Evolutionary conservation across 2,113 vertebrate genomes (phyloP).

Genomic region (Rutilus rutilus): DNA sequence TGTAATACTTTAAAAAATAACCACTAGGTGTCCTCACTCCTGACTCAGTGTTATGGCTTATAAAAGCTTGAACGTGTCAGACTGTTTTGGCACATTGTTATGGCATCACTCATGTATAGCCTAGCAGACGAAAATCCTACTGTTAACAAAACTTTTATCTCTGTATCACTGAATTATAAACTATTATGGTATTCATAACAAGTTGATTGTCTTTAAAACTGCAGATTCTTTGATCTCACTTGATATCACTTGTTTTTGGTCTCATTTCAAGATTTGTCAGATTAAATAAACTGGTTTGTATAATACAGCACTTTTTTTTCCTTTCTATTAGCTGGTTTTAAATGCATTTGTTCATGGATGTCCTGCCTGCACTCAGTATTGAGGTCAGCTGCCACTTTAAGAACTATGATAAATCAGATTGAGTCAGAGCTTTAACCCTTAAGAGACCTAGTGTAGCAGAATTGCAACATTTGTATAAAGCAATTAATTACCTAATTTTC

Average conservation of each 20-base stretch:
- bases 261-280: background rate
- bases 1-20: conserved; percentile 8
- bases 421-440: background rate
- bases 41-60: background rate
- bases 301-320: background rate
- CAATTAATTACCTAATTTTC: background rate
- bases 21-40: background rate
- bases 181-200: background rate
- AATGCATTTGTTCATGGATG: background rate
- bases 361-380: background rate
- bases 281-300: background rate
- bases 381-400: background rate
- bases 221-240: background rate
- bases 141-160: background rate
- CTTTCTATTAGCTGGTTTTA: background rate
- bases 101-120: background rate
- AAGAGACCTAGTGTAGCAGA: background rate
- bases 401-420: background rate
- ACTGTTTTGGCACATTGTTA: background rate
- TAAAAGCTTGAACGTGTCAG: background rate
- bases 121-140: background rate
- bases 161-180: conserved; percentile 18
- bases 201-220: background rate
- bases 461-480: background rate
- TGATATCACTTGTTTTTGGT: background rate